Evolutionary conservation across 2,113 vertebrate genomes (phyloP).

Genomic region (Hyperoodon ampullatus): DNA sequence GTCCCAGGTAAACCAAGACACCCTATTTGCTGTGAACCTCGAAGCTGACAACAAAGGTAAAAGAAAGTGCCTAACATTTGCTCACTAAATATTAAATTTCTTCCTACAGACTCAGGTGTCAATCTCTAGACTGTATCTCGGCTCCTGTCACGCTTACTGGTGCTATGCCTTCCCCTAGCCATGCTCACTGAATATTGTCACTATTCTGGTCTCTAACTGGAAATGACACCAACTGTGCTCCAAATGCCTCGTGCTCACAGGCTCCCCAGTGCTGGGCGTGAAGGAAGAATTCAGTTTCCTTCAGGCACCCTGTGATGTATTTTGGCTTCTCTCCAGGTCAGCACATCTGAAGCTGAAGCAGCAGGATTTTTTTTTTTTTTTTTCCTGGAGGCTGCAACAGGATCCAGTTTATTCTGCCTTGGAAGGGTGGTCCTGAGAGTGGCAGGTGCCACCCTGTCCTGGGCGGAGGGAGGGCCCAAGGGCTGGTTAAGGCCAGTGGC

Average conservation of each 20-base stretch:
- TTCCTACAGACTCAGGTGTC: not conserved
- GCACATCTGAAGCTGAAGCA: fast-evolving
- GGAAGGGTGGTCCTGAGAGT: slow-evolving; percentile 76
- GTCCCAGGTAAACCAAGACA: not conserved
- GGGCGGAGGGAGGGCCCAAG: slow-evolving; percentile 75
- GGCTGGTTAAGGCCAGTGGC: slow-evolving; percentile 80
- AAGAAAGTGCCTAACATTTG: not conserved
- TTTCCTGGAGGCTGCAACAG: slow-evolving; percentile 58
- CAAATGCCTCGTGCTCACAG: not conserved
- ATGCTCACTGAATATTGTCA: fast-evolving
- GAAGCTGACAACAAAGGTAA: no score
- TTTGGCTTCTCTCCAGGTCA: not conserved
- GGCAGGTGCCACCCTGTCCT: slow-evolving; percentile 64
- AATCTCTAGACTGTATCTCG: fast-evolving
- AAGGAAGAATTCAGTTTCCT: fast-evolving
- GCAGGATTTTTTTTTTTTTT: no score
- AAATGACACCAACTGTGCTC: not conserved
- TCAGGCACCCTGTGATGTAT: no score
- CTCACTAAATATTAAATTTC: not conserved
- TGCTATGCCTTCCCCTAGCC: fast-evolving
- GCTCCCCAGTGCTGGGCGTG: fast-evolving
- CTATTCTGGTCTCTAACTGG: not conserved
- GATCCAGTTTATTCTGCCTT: slow-evolving; percentile 80
- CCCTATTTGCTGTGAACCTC: not conserved
- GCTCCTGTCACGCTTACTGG: not conserved